Percentiles rank a stretch among this genome's conserved stretches.
Conservation (phyloP, 2,113 vertebrate species). For the Cepphus grylle region DNA sequence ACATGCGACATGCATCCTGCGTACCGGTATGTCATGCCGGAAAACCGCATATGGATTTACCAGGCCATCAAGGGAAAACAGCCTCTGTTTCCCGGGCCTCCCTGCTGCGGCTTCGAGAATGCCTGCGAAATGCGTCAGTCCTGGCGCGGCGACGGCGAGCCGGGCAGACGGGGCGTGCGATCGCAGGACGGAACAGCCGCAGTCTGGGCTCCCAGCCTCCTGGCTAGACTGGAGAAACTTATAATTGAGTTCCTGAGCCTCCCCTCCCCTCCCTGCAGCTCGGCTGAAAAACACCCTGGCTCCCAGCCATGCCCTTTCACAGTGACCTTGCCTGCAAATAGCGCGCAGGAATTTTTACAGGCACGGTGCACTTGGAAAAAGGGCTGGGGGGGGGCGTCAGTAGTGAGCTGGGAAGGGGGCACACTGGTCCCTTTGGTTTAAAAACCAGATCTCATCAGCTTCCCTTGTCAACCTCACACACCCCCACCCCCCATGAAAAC, state of each 20-base stretch:
- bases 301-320: slow-evolving; percentile 78
- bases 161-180: slow-evolving; percentile 65
- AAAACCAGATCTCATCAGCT: neutral
- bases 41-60: neutral
- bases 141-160: slow-evolving; percentile 74
- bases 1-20: neutral
- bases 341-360: slow-evolving; percentile 70
- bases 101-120: slow-evolving; percentile 83
- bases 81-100: neutral
- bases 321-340: slow-evolving; percentile 85
- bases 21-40: neutral
- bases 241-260: slow-evolving; percentile 89
- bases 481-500: fast-evolving
- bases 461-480: neutral
- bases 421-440: neutral
- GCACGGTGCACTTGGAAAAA: slow-evolving; percentile 44
- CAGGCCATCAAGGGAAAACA: neutral
- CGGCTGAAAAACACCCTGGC: slow-evolving; percentile 77
- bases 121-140: slow-evolving; percentile 89
- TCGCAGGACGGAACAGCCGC: slow-evolving; percentile 79
- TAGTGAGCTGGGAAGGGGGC: neutral
- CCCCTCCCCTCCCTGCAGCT: slow-evolving; percentile 80
- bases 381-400: neutral
- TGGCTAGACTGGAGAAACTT: slow-evolving; percentile 93
- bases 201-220: slow-evolving; percentile 91